Evolutionary conservation across 2,888 invertebrate genomes (phyloP).

Genomic region (Nemurella pictetii): DNA sequence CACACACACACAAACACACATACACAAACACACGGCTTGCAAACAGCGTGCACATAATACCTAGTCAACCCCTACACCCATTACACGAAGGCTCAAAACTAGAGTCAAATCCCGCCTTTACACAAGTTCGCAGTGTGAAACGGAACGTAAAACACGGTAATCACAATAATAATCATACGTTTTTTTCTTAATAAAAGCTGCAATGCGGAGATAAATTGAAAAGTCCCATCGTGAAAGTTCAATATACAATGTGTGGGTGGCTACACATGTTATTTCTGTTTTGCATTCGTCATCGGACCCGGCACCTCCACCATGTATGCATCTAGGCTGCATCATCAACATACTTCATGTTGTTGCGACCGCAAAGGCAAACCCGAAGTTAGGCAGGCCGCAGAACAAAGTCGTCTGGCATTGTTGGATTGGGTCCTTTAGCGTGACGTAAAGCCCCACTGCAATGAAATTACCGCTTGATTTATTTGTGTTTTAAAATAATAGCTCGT

Average conservation of each 20-base stretch:
- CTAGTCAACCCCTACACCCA: neutral
- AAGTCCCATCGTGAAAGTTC: neutral
- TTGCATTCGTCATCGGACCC: no score
- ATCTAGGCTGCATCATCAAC: no score
- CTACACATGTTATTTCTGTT: no score
- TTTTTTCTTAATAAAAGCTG: neutral
- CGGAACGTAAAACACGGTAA: slow-evolving; percentile 10
- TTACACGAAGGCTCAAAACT: neutral
- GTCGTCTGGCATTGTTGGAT: no score
- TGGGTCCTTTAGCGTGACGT: neutral
- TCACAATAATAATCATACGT: neutral
- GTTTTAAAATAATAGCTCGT: slow-evolving; percentile 7
- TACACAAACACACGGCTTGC: neutral
- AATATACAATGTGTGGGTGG: no score
- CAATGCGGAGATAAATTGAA: slow-evolving; percentile 8
- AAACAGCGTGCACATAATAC: slow-evolving; percentile 26
- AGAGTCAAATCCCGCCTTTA: neutral
- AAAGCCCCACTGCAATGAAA: neutral
- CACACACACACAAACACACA: slow-evolving; percentile 22
- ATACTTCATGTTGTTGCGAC: no score
- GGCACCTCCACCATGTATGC: no score
- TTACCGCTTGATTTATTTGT: neutral
- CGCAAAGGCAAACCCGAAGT: no score
- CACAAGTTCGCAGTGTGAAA: neutral
- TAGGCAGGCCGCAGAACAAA: no score